These are phyloP conservation scores for Porites australiensis DNA, from an alignment of 64 coral and sea anemone species.

Conservation along the genomic window DNA sequence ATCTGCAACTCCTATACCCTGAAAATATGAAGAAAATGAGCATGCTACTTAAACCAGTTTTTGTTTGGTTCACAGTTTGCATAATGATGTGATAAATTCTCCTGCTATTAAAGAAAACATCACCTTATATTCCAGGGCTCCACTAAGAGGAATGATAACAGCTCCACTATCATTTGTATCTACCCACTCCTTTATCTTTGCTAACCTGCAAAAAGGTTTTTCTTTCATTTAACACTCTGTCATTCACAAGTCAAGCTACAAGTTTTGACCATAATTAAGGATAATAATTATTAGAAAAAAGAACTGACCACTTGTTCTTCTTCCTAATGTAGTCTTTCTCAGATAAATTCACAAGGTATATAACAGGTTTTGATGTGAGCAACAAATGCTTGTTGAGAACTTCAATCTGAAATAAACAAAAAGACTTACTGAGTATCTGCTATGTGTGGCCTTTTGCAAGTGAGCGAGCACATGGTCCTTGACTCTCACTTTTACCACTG, in stretches of 20 bases:
- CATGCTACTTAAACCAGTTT: too few relatives aligned
- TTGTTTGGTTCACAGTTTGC: too few relatives aligned
- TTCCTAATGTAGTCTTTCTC: slow-evolving; percentile 99
- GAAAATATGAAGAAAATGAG: too few relatives aligned
- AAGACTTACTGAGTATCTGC: not conserved
- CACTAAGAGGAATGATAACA: slow-evolving; percentile 95
- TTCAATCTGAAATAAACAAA: slow-evolving; percentile 84
- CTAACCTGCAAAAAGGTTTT: slow-evolving; percentile 48
- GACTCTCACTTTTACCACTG: too few relatives aligned
- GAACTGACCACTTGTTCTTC: slow-evolving; percentile 97
- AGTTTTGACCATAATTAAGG: too few relatives aligned
- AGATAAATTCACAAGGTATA: slow-evolving; percentile 98
- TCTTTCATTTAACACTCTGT: not conserved
- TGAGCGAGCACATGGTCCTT: too few relatives aligned
- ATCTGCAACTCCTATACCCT: too few relatives aligned
- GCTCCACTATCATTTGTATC: slow-evolving; percentile 85
- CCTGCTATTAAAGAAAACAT: not conserved
- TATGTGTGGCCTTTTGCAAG: not conserved
- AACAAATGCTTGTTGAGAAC: slow-evolving; percentile 97
- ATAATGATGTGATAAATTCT: too few relatives aligned
- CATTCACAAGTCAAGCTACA: too few relatives aligned
- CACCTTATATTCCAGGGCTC: slow-evolving; percentile 86
- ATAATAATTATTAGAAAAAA: too few relatives aligned
- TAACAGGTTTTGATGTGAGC: slow-evolving; percentile 95
- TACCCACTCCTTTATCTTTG: slow-evolving; percentile 98